Percentiles rank a stretch among this genome's conserved stretches.
phyloP scores from a whole-genome alignment of 2,113 vertebrate genomes.

The Archocentrus centrarchus region DNA sequence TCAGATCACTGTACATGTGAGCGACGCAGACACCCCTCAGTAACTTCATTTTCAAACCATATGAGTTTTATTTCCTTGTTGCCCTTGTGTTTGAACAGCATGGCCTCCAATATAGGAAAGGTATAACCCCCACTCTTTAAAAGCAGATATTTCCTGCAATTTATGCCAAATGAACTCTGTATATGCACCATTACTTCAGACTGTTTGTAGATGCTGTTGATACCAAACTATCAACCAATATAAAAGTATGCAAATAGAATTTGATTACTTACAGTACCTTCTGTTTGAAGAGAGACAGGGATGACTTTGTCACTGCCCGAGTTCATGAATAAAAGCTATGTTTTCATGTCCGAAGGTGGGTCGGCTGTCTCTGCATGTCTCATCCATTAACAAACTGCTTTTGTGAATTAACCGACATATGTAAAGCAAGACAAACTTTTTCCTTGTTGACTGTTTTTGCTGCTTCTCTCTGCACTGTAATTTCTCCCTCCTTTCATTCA shows the following conservation, averaged over 20 bases:
- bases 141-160: slow-evolving; percentile 38
- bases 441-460: slow-evolving; percentile 25
- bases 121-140: slow-evolving; percentile 9
- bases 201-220: slow-evolving; percentile 60
- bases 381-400: slow-evolving; percentile 35
- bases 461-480: neutral
- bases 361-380: neutral
- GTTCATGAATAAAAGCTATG: slow-evolving; percentile 29
- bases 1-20: slow-evolving; percentile 64
- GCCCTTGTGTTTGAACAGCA: slow-evolving; percentile 75
- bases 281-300: slow-evolving; percentile 47
- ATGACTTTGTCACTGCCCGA: slow-evolving; percentile 41
- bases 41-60: slow-evolving; percentile 62
- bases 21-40: slow-evolving; percentile 60
- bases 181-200: slow-evolving; percentile 50
- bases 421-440: slow-evolving; percentile 48
- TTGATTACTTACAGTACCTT: slow-evolving; percentile 33
- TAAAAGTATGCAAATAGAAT: slow-evolving; percentile 68
- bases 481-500: slow-evolving; percentile 3
- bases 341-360: slow-evolving; percentile 4
- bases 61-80: slow-evolving; percentile 72
- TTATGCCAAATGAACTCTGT: slow-evolving; percentile 21
- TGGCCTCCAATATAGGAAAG: slow-evolving; percentile 56
- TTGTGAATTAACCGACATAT: slow-evolving; percentile 50
- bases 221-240: slow-evolving; percentile 43